Evolutionary conservation across 1,140 invertebrate genomes (phyloP).

Genomic region (Lepidurus arcticus): DNA sequence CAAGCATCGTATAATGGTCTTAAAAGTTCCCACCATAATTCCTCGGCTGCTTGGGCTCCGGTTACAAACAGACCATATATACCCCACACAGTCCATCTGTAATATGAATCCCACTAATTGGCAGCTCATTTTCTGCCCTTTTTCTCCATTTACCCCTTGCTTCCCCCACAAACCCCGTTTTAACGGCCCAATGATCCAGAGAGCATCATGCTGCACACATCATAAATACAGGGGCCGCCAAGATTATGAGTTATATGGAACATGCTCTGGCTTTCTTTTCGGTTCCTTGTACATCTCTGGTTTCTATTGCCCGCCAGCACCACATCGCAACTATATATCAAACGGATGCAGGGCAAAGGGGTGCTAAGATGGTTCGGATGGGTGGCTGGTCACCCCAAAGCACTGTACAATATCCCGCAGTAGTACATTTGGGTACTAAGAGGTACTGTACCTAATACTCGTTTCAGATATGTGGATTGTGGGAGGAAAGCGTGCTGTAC

Average conservation of each 20-base stretch:
- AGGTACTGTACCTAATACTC: no score
- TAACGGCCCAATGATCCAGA: background rate
- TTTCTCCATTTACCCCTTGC: background rate
- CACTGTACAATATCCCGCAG: background rate
- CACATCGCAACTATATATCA: background rate
- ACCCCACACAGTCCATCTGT: background rate
- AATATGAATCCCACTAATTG: conserved; percentile 2
- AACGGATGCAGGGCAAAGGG: background rate
- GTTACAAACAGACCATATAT: background rate
- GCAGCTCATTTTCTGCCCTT: conserved; percentile 9
- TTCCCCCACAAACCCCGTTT: background rate
- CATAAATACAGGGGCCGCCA: background rate
- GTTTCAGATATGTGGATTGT: background rate
- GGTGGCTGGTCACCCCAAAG: background rate
- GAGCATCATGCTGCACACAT: background rate
- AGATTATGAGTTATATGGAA: background rate
- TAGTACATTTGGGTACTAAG: no score
- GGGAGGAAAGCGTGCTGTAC: background rate
- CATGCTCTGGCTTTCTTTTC: background rate
- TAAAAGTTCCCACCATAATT: background rate
- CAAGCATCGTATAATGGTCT: background rate
- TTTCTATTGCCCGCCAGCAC: background rate
- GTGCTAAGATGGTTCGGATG: background rate
- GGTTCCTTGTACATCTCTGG: background rate
- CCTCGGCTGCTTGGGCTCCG: background rate